Conservation (phyloP, 2,888 invertebrate species). For the Cryptus armator region DNA sequence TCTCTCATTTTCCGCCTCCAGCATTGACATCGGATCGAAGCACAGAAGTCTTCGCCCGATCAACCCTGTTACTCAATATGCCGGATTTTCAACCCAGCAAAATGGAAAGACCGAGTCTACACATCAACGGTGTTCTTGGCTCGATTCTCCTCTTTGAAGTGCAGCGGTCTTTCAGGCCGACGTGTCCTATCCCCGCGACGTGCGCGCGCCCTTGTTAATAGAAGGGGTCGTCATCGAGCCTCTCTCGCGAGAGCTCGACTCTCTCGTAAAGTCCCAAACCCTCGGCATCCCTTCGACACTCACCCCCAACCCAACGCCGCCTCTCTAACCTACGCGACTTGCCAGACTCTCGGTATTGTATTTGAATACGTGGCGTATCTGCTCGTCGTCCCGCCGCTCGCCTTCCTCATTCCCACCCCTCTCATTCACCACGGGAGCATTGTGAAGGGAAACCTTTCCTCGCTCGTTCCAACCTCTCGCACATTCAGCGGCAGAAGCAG, state of each 20-base stretch:
- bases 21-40: constrained; percentile 42
- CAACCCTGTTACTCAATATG: constrained; percentile 61
- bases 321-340: constrained; percentile 72
- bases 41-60: constrained; percentile 41
- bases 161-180: constrained; percentile 77
- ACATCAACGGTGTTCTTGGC: constrained; percentile 47
- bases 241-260: constrained; percentile 51
- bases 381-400: constrained; percentile 70
- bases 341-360: constrained; percentile 81
- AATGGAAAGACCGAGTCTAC: constrained; percentile 42
- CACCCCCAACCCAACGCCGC: constrained; percentile 49
- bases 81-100: constrained; percentile 72
- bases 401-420: constrained; percentile 46
- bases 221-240: constrained; percentile 78
- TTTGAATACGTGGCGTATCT: constrained; percentile 84
- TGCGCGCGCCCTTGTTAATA: constrained; percentile 80
- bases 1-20: constrained; percentile 27
- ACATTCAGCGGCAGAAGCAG: constrained; percentile 16
- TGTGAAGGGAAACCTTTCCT: constrained; percentile 60
- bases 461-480: constrained; percentile 22
- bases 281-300: constrained; percentile 48
- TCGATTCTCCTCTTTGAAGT: constrained; percentile 76
- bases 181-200: constrained; percentile 80
- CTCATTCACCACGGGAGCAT: constrained; percentile 55
- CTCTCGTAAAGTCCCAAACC: constrained; percentile 34